Conservation (phyloP, 1,140 invertebrate genomes). For the Campoletis sonorensis region DNA sequence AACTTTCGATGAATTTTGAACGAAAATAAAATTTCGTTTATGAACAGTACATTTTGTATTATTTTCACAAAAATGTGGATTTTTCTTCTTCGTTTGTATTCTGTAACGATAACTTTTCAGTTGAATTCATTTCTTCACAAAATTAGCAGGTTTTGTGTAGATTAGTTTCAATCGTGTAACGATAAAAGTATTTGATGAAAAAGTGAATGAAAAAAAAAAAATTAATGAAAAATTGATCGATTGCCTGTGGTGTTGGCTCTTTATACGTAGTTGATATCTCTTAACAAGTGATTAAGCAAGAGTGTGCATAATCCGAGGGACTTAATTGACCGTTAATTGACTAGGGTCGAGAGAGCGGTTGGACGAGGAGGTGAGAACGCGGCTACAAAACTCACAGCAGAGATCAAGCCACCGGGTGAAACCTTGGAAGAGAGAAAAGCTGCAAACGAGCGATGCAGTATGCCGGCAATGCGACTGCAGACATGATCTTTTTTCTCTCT, state of each 20-base stretch:
- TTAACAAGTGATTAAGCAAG: constrained; percentile 26
- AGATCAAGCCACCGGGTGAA: background rate
- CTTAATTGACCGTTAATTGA: constrained; percentile 44
- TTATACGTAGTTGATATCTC: background rate
- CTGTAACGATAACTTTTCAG: no score
- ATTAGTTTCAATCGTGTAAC: no score
- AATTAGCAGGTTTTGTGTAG: no score
- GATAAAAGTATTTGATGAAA: no score
- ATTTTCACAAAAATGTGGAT: no score
- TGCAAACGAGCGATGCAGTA: constrained; percentile 25
- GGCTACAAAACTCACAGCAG: background rate
- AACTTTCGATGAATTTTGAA: no score
- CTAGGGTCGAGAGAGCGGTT: constrained; percentile 4
- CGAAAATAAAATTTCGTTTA: no score
- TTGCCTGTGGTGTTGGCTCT: background rate
- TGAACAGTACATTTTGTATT: no score
- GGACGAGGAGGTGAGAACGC: background rate
- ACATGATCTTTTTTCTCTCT: background rate
- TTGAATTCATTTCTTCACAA: no score
- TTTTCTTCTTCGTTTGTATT: no score
- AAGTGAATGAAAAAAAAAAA: background rate
- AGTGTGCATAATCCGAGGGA: constrained; percentile 18
- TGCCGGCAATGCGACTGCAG: constrained; percentile 24
- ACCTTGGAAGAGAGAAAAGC: constrained; percentile 32
- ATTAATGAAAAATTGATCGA: background rate